These are phyloP conservation scores for Prosapia bicincta DNA, from an alignment of 2,888 invertebrate species.

Conservation along the genomic window DNA sequence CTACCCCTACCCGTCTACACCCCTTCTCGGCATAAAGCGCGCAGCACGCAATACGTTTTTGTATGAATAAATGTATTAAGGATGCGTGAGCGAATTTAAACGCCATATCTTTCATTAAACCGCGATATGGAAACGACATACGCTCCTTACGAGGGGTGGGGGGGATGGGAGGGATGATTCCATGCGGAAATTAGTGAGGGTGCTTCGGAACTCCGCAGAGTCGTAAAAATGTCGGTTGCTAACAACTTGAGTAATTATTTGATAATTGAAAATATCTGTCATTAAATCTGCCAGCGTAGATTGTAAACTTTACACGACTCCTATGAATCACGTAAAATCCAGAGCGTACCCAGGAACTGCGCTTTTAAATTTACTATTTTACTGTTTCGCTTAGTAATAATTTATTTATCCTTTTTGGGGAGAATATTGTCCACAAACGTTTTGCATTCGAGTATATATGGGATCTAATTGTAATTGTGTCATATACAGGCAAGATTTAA, in stretches of 20 bases:
- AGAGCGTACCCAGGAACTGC: too few relatives aligned
- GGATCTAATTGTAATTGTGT: too few relatives aligned
- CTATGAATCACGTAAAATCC: not conserved
- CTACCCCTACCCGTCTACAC: too few relatives aligned
- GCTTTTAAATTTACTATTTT: too few relatives aligned
- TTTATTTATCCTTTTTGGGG: too few relatives aligned
- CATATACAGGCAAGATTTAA: too few relatives aligned
- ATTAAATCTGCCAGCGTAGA: not conserved
- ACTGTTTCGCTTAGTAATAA: too few relatives aligned
- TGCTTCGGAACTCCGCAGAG: not conserved
- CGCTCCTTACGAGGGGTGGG: too few relatives aligned
- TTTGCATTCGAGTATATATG: too few relatives aligned
- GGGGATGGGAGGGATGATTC: not conserved
- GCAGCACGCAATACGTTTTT: not conserved
- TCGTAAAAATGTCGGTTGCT: not conserved
- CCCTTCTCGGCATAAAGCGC: too few relatives aligned
- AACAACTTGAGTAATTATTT: not conserved
- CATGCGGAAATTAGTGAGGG: not conserved
- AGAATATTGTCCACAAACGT: too few relatives aligned
- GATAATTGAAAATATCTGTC: not conserved
- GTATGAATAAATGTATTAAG: not conserved
- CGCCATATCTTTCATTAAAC: not conserved
- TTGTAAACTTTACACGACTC: not conserved
- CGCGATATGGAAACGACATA: not conserved
- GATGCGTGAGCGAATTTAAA: not conserved